Percentiles rank a stretch among this genome's conserved stretches.
phyloP scores from a whole-genome alignment of 2,797 vertebrate genomes.

The Xerus rutilus region DNA sequence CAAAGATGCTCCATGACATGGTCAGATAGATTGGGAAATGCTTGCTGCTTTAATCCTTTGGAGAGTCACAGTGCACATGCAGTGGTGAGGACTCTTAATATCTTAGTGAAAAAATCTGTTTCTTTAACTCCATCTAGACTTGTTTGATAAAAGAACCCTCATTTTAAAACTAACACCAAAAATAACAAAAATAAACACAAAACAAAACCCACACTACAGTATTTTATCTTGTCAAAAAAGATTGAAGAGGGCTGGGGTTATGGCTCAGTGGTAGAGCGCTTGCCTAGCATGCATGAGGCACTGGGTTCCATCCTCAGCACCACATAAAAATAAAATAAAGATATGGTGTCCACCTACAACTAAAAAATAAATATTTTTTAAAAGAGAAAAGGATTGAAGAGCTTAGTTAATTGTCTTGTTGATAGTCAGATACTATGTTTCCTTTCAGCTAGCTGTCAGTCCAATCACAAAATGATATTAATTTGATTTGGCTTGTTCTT shows the following conservation, averaged over 20 bases:
- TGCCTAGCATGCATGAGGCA: no score
- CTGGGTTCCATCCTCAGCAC: no score
- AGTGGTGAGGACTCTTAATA: background rate
- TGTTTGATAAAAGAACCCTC: conserved; percentile 6
- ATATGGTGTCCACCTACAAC: no score
- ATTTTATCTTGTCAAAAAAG: conserved; percentile 47
- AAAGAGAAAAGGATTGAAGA: background rate
- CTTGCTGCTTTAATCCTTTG: background rate
- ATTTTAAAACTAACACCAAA: background rate
- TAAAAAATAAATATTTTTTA: no score
- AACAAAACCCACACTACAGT: background rate
- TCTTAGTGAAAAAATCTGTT: conserved; percentile 1
- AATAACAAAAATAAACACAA: background rate
- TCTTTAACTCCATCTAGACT: background rate
- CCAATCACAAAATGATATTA: background rate
- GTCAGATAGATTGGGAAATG: background rate
- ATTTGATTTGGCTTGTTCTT: background rate
- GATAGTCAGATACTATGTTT: background rate
- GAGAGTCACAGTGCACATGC: background rate
- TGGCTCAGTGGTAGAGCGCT: no score
- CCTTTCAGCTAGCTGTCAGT: background rate
- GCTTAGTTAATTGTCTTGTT: background rate
- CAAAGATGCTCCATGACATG: background rate
- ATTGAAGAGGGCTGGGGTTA: no score
- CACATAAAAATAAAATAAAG: no score